Evolutionary conservation across 2,113 vertebrate species (phyloP), one percentile per base, ranked within the genome.

Genomic region (Colossoma macropomum): DNA sequence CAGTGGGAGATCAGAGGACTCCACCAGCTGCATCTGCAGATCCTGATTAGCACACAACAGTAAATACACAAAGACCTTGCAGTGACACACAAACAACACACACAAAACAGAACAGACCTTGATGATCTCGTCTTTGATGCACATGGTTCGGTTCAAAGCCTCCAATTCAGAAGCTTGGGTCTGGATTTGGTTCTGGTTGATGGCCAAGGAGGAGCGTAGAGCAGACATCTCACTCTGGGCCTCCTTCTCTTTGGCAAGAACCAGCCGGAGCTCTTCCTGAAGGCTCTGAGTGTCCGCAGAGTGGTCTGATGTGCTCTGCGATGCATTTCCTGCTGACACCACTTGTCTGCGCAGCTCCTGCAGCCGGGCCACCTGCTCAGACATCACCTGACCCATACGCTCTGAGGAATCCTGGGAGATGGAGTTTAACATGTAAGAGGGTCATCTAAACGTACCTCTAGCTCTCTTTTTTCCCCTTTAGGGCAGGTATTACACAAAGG

Each of bases 91-190:
- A 62, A n/a, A 27, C 73, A 4, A 62, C 0, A 77, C 19, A 80
- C 52, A 72, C 70, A 75, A 54, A 71, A 79, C 17, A 17, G 71
- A 56, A 82, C 82, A 78, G 69, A 81, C 97, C 97, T 96, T 95
- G 87, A 98, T 96, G 75, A 96, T 87, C 45, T 96, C 94, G 71
- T 98, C 96, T 89, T 97, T 98, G 75, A 95, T 92, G 71, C 91
- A 93, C 50, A 96, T 88, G 13, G 80, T 96, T 88, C 94, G 94
- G 87, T 85, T 95, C 77, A 97, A 89, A 45, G 94, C 90, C 71
- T 96, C 95, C n/a, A 97, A 85, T 59, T 93, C 93, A 0, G 89
- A 90, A 1, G 93, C 92, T 87, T 96, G 96, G 84, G 93, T 92
- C 83, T 96, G 92, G 77, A 95, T 87, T 73, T 95, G 93, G 16